Evolutionary conservation across 1,140 invertebrate species (phyloP).

Genomic region (Chymomyza costata): DNA sequence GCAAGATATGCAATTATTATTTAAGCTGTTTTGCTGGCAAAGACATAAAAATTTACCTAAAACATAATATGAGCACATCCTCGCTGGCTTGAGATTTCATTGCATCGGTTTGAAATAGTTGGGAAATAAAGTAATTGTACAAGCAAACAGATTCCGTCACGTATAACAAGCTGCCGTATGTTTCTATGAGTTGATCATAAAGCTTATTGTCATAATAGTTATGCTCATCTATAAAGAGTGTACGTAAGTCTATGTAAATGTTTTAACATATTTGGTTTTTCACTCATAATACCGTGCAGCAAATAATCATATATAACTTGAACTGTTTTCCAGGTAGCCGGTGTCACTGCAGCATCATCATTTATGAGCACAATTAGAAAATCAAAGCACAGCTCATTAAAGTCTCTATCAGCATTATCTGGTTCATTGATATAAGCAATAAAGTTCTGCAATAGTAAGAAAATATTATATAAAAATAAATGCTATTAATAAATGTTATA

Average conservation of each 20-base stretch:
- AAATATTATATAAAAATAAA: background rate
- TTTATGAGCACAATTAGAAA: conserved; percentile 23
- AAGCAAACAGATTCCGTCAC: conserved; percentile 6
- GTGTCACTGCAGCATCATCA: conserved; percentile 7
- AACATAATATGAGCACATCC: conserved; percentile 43
- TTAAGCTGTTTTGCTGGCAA: background rate
- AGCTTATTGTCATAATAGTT: conserved; percentile 24
- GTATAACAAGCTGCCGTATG: conserved; percentile 27
- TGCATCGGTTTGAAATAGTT: conserved; percentile 35
- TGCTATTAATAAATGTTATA: background rate
- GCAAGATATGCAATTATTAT: background rate
- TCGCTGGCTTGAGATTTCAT: conserved; percentile 32
- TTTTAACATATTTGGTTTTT: background rate
- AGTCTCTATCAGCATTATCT: background rate
- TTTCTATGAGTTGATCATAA: conserved; percentile 36
- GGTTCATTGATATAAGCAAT: background rate
- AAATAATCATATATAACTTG: conserved; percentile 39
- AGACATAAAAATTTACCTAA: conserved; percentile 16
- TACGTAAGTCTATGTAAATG: background rate
- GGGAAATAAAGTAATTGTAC: conserved; percentile 22
- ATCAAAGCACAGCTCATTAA: conserved; percentile 25
- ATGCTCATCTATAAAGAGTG: conserved; percentile 20
- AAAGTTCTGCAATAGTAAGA: conserved; percentile 11
- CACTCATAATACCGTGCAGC: conserved; percentile 27
- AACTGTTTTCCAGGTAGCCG: conserved; percentile 17